A percentile compares a stretch with the other conserved stretches of the same genome.
Evolutionary conservation across 2,888 invertebrate species (phyloP).

Genomic region (Pheosia gnoma): DNA sequence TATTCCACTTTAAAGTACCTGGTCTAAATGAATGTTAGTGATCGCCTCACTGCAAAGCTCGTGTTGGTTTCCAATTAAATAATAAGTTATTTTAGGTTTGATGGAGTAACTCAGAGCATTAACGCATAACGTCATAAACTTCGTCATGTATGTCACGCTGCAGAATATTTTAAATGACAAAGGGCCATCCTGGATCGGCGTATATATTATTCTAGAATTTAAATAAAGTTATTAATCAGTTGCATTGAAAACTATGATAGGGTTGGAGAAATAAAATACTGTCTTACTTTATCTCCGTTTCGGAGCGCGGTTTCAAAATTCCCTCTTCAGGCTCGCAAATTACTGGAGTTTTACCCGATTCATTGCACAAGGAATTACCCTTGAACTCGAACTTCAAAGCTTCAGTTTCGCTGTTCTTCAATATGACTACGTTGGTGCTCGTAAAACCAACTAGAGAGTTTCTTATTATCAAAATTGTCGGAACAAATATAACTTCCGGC

Average conservation of each 20-base stretch:
- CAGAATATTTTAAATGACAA: slow-evolving; percentile 83
- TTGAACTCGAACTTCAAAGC: slow-evolving; percentile 79
- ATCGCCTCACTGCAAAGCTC: slow-evolving; percentile 59
- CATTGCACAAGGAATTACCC: slow-evolving; percentile 81
- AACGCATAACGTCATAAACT: slow-evolving; percentile 77
- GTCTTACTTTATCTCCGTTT: slow-evolving; percentile 80
- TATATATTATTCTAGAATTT: slow-evolving; percentile 78
- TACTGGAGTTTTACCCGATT: slow-evolving; percentile 80
- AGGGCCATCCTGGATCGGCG: slow-evolving; percentile 81
- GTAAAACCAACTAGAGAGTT: slow-evolving; percentile 85
- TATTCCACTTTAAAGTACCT: slow-evolving; percentile 48
- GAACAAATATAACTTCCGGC: slow-evolving; percentile 85
- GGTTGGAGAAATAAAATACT: not conserved
- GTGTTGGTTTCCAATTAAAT: slow-evolving; percentile 69
- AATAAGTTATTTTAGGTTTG: slow-evolving; percentile 77
- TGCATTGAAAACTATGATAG: slow-evolving; percentile 5
- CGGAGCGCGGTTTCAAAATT: slow-evolving; percentile 69
- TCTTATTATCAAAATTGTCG: slow-evolving; percentile 84
- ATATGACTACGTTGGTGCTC: slow-evolving; percentile 62
- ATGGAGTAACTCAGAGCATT: slow-evolving; percentile 81
- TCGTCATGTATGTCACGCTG: slow-evolving; percentile 77
- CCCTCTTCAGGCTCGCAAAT: slow-evolving; percentile 79
- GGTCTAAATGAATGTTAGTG: slow-evolving; percentile 75
- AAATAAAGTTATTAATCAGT: slow-evolving; percentile 14
- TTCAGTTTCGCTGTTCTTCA: slow-evolving; percentile 83